These are phyloP conservation scores for Mormoops blainvillei DNA, from an alignment of 2,113 vertebrate species.

Conservation along the genomic window DNA sequence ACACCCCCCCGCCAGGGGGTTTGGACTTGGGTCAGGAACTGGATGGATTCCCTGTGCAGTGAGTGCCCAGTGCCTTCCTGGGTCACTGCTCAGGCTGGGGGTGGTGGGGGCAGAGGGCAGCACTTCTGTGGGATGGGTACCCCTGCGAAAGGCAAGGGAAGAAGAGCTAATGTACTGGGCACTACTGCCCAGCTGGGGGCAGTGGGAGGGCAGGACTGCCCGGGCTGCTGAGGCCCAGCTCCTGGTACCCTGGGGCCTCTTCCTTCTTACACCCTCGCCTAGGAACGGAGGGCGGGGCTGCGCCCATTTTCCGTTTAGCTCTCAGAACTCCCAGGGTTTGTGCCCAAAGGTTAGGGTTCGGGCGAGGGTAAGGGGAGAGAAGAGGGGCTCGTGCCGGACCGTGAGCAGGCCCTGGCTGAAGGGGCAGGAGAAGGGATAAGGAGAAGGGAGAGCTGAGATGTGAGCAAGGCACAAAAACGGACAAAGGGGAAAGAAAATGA, in stretches of 20 bases:
- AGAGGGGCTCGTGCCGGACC: too few species aligned
- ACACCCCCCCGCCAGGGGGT: background rate
- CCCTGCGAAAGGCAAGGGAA: background rate
- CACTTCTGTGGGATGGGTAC: background rate
- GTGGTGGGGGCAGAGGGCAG: fast-evolving
- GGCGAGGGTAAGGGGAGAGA: too few species aligned
- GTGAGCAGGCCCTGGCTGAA: too few species aligned
- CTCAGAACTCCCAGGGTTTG: background rate
- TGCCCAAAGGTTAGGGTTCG: background rate
- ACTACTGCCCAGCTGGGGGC: background rate
- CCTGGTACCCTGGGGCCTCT: background rate
- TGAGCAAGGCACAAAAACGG: background rate
- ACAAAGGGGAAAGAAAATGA: too few species aligned
- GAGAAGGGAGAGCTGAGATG: background rate
- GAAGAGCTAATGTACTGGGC: background rate
- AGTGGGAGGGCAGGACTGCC: background rate
- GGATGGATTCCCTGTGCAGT: background rate
- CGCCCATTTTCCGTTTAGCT: background rate
- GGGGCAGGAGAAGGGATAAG: background rate
- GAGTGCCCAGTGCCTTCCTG: background rate
- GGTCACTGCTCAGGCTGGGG: background rate
- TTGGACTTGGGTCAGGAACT: background rate
- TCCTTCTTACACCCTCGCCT: background rate
- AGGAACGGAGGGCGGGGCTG: background rate
- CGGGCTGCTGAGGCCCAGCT: background rate